phyloP scores from a whole-genome alignment of 2,113 vertebrate species.

The Aviceda subcristata region DNA sequence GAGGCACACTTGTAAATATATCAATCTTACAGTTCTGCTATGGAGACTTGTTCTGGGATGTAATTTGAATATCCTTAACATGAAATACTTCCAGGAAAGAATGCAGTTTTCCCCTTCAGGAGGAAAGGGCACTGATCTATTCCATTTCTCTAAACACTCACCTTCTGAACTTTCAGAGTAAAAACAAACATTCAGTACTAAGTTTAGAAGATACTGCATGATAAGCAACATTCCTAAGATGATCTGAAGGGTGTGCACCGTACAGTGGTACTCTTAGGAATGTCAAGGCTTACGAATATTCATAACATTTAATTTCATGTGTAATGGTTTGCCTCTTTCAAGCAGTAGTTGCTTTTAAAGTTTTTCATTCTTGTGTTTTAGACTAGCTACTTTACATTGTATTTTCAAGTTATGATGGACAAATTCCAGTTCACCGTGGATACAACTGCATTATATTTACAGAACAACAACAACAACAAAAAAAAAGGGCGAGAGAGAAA shows the following conservation, averaged over 20 bases:
- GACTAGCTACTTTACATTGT: neutral
- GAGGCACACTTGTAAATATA: neutral
- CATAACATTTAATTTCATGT: neutral
- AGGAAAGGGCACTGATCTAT: neutral
- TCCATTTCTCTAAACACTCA: constrained; percentile 1
- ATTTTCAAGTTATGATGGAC: neutral
- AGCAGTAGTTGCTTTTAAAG: neutral
- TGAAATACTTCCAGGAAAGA: neutral
- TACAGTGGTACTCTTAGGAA: neutral
- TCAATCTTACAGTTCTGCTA: neutral
- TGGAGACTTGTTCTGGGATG: neutral
- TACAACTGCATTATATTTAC: neutral
- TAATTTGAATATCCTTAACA: neutral
- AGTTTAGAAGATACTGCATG: constrained; percentile 27
- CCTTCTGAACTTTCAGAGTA: constrained; percentile 31
- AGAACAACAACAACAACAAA: neutral
- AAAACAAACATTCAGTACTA: constrained; percentile 40
- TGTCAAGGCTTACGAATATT: neutral
- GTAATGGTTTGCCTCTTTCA: neutral
- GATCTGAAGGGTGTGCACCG: constrained; percentile 34
- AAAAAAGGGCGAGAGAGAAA: neutral
- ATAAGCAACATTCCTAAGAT: constrained; percentile 60
- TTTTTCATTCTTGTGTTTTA: neutral
- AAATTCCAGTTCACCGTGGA: neutral
- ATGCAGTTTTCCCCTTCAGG: neutral